These are phyloP conservation scores for Coenonympha arcania DNA, from an alignment of 2,888 invertebrate species.

Conservation along the genomic window DNA sequence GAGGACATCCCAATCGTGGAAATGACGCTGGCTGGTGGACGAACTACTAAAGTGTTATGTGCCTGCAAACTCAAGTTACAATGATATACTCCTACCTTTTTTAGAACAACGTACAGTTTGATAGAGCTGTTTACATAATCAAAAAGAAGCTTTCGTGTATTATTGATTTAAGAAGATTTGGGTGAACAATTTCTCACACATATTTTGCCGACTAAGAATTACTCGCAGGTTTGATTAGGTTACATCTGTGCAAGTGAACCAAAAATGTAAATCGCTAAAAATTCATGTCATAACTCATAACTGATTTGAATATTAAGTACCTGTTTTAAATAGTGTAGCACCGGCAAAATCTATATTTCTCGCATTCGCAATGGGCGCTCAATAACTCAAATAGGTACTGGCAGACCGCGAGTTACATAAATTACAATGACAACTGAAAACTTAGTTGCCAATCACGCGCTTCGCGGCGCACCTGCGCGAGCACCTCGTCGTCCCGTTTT, in stretches of 20 bases:
- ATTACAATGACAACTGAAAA: slow-evolving; percentile 32
- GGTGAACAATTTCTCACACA: too few relatives aligned
- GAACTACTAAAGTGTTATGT: too few relatives aligned
- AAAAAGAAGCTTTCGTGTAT: too few relatives aligned
- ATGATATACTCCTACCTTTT: too few relatives aligned
- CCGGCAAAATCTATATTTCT: slow-evolving; percentile 5
- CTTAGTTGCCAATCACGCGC: slow-evolving; percentile 30
- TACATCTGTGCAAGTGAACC: neutral
- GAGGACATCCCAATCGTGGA: too few relatives aligned
- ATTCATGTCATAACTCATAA: too few relatives aligned
- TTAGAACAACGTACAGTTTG: too few relatives aligned
- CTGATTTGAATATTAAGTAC: neutral
- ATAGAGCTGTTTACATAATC: too few relatives aligned
- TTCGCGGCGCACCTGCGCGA: slow-evolving; percentile 35
- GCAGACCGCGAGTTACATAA: slow-evolving; percentile 25
- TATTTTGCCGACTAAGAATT: too few relatives aligned
- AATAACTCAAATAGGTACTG: slow-evolving; percentile 19
- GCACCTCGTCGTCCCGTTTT: slow-evolving; percentile 32
- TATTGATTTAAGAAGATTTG: too few relatives aligned
- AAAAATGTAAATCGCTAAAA: neutral
- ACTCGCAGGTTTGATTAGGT: neutral
- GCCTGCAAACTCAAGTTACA: too few relatives aligned
- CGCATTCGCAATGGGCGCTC: slow-evolving; percentile 15
- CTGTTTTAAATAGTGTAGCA: neutral
- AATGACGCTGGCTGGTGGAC: too few relatives aligned